phyloP scores from a whole-genome alignment of 2,797 vertebrate genomes.

The Crocidura indochinensis region DNA sequence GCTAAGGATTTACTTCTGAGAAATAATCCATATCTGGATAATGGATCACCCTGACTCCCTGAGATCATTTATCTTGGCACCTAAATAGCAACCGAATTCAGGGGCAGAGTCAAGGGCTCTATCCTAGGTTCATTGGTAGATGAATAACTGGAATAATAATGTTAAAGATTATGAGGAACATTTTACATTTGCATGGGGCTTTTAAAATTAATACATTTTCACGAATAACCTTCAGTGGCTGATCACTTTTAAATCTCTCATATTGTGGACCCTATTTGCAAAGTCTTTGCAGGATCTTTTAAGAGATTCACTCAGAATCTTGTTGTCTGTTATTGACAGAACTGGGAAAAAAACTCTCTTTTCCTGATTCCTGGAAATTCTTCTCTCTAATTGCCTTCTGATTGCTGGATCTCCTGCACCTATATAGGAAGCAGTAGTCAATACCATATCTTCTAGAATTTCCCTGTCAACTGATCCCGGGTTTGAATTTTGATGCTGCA shows the following conservation, averaged over 20 bases:
- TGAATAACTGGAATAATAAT: slow-evolving; percentile 79
- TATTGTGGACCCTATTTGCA: slow-evolving; percentile 42
- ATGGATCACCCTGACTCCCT: slow-evolving; percentile 78
- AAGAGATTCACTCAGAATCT: slow-evolving; percentile 49
- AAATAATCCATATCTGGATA: slow-evolving; percentile 84
- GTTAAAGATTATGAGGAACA: slow-evolving; percentile 75
- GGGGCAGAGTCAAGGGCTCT: slow-evolving; percentile 70
- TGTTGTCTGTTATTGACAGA: slow-evolving; percentile 62
- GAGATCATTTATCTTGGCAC: slow-evolving; percentile 81
- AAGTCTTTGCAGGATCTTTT: slow-evolving; percentile 65
- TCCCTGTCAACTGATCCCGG: slow-evolving; percentile 16
- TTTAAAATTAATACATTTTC: slow-evolving; percentile 78
- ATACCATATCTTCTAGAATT: not conserved
- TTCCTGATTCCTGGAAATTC: slow-evolving; percentile 62
- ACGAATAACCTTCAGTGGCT: slow-evolving; percentile 68
- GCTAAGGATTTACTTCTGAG: slow-evolving; percentile 85
- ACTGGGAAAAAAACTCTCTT: slow-evolving; percentile 55
- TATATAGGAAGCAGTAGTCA: slow-evolving; percentile 42
- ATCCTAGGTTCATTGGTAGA: slow-evolving; percentile 78
- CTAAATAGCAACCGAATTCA: slow-evolving; percentile 81
- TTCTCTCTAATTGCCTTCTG: slow-evolving; percentile 34
- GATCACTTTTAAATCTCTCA: slow-evolving; percentile 65
- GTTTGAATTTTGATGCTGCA: slow-evolving; percentile 54
- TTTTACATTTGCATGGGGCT: slow-evolving; percentile 72
- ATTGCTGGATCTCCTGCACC: not conserved